Base-by-base conservation (phyloP, 2,113 vertebrate genomes). In the Meriones unguiculatus region DNA sequence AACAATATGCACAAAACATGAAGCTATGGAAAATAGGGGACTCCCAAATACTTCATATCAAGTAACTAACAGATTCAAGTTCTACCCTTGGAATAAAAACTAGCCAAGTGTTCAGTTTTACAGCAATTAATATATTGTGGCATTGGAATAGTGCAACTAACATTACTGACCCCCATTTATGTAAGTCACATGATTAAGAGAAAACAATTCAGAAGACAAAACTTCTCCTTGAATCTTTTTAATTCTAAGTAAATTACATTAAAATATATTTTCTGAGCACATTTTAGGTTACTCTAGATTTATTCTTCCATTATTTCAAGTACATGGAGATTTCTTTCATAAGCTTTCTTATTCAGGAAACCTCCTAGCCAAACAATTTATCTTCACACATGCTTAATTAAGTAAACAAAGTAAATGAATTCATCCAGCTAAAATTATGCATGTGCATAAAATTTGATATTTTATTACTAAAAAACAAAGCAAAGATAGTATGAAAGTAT, bases 361-460 rank as follows among this genome's bases (percentile, higher is more conserved):
- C 76, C 84, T 92, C 77, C 90, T 92, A 96, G 62, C 41, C 88
- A 95, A 92, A 93, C 22, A 57, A 93, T 12, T 38, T 15, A 59
- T 94, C 35, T 90, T 94, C 70, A n/a, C 35, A 96, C 97, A 92
- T 92, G 76, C 62, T 96, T 93, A 97, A 94, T 96, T 97, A 95
- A 50, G 25, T 92, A 94, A 96, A 97, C 82, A 95, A 92, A 92
- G 54, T 87, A 96, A 95, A 97, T 94, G 90, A 77, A 89, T 54
- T 78, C 22, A 91, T 78, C 50, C 35, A 89, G 88, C 46, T 20
- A 78, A 89, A 96, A 97, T 77, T 89, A 96, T 75, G 46, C 70
- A 92, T 94, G 35, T 93, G 72, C n/a, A 92, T 78, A 54, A 81
- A 97, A 50, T 62, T 35, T 93, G 35, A 90, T 88, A 54, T 52